These are phyloP conservation scores for Pilophorus perplexus DNA, from an alignment of 2,888 invertebrate genomes.

Conservation along the genomic window DNA sequence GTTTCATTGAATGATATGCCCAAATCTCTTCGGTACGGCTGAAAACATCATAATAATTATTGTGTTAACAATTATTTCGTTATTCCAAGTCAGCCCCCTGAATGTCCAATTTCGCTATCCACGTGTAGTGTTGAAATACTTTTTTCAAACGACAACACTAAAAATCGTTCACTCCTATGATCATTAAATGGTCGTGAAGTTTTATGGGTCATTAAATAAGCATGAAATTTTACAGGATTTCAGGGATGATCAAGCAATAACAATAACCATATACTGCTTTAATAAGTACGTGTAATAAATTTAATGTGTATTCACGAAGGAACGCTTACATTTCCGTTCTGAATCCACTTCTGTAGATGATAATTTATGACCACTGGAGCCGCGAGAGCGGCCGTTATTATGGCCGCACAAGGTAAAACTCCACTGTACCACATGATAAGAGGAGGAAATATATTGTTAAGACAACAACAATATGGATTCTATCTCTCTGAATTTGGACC, in stretches of 20 bases:
- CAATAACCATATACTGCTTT: neutral
- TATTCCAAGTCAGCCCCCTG: too few species aligned
- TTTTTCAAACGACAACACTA: too few species aligned
- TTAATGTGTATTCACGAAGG: neutral
- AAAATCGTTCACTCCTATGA: too few species aligned
- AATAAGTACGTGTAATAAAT: neutral
- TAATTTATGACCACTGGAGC: neutral
- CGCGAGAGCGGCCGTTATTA: neutral
- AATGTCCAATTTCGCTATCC: too few species aligned
- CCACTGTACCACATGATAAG: constrained; percentile 1
- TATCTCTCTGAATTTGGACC: too few species aligned
- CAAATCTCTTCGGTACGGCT: constrained; percentile 7
- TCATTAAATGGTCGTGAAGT: too few species aligned
- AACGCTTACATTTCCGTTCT: neutral
- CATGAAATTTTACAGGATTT: too few species aligned
- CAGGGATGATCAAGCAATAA: neutral
- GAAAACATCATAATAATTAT: neutral
- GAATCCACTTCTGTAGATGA: neutral
- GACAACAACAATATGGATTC: too few species aligned
- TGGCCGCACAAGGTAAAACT: neutral
- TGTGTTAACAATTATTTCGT: too few species aligned
- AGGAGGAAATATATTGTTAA: too few species aligned
- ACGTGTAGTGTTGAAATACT: too few species aligned
- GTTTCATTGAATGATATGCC: neutral
- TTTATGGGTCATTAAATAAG: too few species aligned